A percentile compares a stretch with the other conserved stretches of the same genome.
Evolutionary conservation across 2,797 vertebrate species (phyloP).

Genomic region (Pogoniulus pusillus): DNA sequence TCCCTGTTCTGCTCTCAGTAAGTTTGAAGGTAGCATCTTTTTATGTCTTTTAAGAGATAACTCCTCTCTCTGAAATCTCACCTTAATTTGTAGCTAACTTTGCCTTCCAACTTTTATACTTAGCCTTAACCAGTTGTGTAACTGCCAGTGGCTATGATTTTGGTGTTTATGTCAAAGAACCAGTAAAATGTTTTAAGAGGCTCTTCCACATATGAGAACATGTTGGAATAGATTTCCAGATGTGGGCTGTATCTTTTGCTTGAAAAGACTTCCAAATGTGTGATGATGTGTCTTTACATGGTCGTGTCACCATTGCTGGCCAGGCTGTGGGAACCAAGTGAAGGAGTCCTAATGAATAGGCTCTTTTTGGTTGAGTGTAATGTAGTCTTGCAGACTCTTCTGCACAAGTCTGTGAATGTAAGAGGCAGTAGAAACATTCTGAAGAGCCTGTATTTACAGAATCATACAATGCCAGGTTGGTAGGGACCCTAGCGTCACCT

Average conservation of each 20-base stretch:
- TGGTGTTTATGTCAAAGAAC: background rate
- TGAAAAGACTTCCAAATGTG: background rate
- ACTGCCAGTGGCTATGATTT: background rate
- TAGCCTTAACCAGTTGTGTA: background rate
- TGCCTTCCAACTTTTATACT: background rate
- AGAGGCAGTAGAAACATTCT: background rate
- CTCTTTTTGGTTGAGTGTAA: background rate
- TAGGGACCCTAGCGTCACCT: too few relatives aligned
- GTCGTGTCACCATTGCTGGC: background rate
- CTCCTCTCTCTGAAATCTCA: background rate
- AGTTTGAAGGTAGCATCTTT: background rate
- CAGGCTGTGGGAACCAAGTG: background rate
- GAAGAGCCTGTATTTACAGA: background rate
- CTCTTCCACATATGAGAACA: background rate
- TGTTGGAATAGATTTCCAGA: background rate
- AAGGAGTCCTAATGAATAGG: background rate
- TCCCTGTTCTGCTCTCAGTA: background rate
- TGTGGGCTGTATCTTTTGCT: background rate
- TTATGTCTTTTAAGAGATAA: background rate
- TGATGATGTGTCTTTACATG: background rate
- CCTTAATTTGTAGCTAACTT: background rate
- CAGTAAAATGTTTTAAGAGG: background rate
- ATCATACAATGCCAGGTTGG: too few relatives aligned
- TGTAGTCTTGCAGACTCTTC: background rate
- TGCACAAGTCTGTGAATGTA: fast-evolving